Conservation (phyloP, 2,888 invertebrate species). For the Beris chalybata region DNA sequence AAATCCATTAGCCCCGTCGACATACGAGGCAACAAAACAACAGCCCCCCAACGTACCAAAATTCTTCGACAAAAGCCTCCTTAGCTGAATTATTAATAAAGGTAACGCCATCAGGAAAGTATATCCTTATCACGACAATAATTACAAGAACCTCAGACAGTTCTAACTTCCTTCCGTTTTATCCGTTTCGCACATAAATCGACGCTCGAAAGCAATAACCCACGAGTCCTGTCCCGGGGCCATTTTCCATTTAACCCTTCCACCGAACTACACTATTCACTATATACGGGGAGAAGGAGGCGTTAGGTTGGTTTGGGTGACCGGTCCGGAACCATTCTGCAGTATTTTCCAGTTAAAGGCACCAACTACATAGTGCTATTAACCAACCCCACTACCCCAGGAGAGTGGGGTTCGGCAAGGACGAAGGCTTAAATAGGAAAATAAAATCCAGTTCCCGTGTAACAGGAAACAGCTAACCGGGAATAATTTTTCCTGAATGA, state of each 20-base stretch:
- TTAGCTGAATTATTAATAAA: no score
- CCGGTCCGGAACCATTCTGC: not conserved
- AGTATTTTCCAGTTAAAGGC: no score
- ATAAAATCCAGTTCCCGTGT: conserved; percentile 25
- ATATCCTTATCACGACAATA: conserved; percentile 2
- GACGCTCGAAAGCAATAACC: conserved; percentile 10
- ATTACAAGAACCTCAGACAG: conserved; percentile 3
- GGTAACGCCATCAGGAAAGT: no score
- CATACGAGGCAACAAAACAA: no score
- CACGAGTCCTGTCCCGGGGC: not conserved
- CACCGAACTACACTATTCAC: not conserved
- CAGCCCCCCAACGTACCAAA: no score
- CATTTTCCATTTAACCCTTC: not conserved
- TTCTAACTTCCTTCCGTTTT: conserved; percentile 14
- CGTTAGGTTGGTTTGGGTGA: no score
- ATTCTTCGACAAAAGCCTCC: no score
- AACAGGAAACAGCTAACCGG: conserved; percentile 37
- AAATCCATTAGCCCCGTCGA: no score
- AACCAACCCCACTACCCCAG: no score
- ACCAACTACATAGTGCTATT: no score
- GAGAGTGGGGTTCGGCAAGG: no score
- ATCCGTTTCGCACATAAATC: conserved; percentile 16
- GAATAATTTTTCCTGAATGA: conserved; percentile 37
- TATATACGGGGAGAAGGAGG: not conserved
- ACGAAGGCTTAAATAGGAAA: not conserved